Evolutionary conservation across 2,888 invertebrate species (phyloP), one percentile per base, ranked within the genome.

Genomic region (Eristalis pertinax): DNA sequence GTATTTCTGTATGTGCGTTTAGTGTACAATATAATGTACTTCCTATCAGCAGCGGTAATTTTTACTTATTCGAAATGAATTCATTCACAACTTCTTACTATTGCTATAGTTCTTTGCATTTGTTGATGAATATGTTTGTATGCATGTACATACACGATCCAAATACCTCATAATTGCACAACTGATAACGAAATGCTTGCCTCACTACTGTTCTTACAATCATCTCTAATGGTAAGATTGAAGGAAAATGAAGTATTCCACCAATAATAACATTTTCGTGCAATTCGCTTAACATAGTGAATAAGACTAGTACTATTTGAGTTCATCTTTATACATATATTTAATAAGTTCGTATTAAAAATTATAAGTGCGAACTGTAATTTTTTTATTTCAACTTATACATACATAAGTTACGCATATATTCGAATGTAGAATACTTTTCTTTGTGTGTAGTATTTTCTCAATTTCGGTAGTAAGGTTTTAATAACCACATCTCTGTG

Each of bases 31-130:
- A 50, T 19, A 50, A 7, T 19, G 41, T 50, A 50, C 19, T 50
- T n/a, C n/a, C 19, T 50, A 50, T 19, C 50, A 50, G 50, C 50
- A 19, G n/a, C 50, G n/a, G 19, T 19, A 50, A n/a, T n/a, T 50
- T 50, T n/a, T 1, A 50, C n/a, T 50, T 5, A 50, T 50, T 50
- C 5, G 5, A 64, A 50, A 64, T 19, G 13, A 63, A 35, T 70
- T 79, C 79, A 79, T 79, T 73, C 79, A 79, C 60, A 72, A 64
- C 43, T 78, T 56, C 56, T 70, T 64, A 70, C 77, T 69, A 77
- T 62, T 43, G n/a, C 43, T 43, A 15, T n/a, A 50, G 50, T 50
- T 50, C 2, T 50, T 50, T 50, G 50, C 19, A 19, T 50, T 43
- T 15, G 41, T 43, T n/a, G 41, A n/a, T 3, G 11, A 43, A 43